Conservation (phyloP, 2,797 vertebrate genomes). For the Diceros bicornis region DNA sequence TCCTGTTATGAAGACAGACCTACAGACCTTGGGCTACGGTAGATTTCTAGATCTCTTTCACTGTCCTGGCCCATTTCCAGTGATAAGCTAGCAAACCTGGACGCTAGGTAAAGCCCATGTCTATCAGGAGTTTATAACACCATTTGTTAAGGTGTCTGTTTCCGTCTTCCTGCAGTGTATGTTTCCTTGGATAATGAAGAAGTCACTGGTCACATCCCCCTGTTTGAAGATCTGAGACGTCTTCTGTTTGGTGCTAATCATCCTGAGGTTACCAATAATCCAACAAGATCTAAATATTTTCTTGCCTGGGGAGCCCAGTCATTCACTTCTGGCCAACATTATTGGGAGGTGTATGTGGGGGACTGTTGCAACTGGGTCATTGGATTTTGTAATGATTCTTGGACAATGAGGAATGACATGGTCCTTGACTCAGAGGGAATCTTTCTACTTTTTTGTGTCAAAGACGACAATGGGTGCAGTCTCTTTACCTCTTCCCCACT, state of each 20-base stretch:
- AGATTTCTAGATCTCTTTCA: no score
- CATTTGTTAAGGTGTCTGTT: no score
- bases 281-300: not conserved
- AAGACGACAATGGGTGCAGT: no score
- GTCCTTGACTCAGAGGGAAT: not conserved
- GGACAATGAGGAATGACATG: not conserved
- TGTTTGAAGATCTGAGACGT: not conserved
- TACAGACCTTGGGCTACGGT: no score
- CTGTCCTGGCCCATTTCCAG: no score
- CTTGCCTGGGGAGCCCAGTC: not conserved
- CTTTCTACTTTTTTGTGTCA: not conserved
- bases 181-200: not conserved
- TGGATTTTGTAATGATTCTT: not conserved
- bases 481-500: not conserved
- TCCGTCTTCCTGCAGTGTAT: no score
- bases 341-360: not conserved
- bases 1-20: no score
- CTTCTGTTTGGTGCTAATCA: not conserved
- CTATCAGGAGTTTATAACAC: no score
- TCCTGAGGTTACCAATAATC: accelerated
- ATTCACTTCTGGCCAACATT: not conserved
- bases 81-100: no score
- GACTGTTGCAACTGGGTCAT: not conserved
- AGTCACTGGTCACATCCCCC: not conserved
- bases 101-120: no score